Evolutionary conservation across 2,888 invertebrate species (phyloP).

Genomic region (Lymantria dispar): DNA sequence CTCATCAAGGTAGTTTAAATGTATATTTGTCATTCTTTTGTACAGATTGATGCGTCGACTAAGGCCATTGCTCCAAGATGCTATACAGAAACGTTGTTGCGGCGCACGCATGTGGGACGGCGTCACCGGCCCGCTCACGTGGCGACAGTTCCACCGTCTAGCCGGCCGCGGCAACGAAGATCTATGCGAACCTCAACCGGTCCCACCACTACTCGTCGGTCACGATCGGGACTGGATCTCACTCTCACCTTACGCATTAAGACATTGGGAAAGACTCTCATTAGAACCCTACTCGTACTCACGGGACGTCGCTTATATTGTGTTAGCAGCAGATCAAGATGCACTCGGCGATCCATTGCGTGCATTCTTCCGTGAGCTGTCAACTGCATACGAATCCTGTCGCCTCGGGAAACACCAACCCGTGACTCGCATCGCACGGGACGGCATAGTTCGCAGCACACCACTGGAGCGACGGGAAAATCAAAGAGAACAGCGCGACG

Average conservation of each 20-base stretch:
- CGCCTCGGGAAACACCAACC: conserved; percentile 96
- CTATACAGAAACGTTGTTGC: conserved; percentile 96
- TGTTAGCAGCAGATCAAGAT: conserved; percentile 96
- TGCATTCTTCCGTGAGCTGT: conserved; percentile 95
- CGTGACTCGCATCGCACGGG: conserved; percentile 90
- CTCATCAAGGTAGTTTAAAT: too few relatives aligned
- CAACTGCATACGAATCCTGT: conserved; percentile 96
- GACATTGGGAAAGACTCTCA: conserved; percentile 98
- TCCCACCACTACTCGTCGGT: conserved; percentile 96
- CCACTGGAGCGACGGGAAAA: conserved; percentile 12
- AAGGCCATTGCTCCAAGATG: conserved; percentile 96
- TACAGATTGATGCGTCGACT: conserved; percentile 92
- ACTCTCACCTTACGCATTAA: conserved; percentile 95
- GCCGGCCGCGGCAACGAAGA: conserved; percentile 97
- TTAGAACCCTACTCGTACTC: conserved; percentile 98
- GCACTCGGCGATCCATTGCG: conserved; percentile 89
- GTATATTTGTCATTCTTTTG: background rate
- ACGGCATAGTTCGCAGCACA: conserved; percentile 92
- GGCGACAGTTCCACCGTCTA: conserved; percentile 98
- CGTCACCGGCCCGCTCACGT: conserved; percentile 98
- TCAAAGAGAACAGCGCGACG: conserved; percentile 83
- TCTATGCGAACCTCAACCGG: conserved; percentile 98
- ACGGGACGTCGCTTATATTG: conserved; percentile 96
- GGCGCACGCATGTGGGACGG: conserved; percentile 96
- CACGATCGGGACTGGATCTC: conserved; percentile 98